Percentiles rank a stretch among this genome's conserved stretches.
phyloP scores from a whole-genome alignment of 2,888 invertebrate genomes.

The Phyllotreta striolata region DNA sequence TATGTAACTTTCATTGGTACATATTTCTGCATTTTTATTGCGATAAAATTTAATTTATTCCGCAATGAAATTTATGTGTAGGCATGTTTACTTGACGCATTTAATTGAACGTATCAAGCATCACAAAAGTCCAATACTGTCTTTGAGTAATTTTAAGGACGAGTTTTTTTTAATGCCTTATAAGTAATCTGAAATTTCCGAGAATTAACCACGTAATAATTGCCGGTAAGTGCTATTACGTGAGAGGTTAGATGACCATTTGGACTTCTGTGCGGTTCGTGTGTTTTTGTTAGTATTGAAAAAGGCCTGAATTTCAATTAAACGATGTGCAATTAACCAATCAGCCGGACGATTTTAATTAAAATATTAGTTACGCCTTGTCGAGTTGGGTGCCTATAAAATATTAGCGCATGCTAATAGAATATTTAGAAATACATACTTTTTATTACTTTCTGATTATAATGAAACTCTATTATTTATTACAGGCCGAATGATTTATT shows the following conservation, averaged over 20 bases:
- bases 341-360: slow-evolving; percentile 8
- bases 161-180: slow-evolving; percentile 17
- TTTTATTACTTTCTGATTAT: too few species aligned
- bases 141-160: neutral
- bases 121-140: neutral
- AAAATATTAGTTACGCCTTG: slow-evolving; percentile 8
- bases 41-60: too few species aligned
- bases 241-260: slow-evolving; percentile 28
- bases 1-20: too few species aligned
- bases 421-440: too few species aligned
- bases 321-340: slow-evolving; percentile 11
- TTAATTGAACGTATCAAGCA: neutral
- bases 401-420: too few species aligned
- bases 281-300: slow-evolving; percentile 1
- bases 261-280: slow-evolving; percentile 18
- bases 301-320: slow-evolving; percentile 11
- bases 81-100: neutral
- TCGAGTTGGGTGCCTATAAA: too few species aligned
- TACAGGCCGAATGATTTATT: too few species aligned
- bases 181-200: slow-evolving; percentile 29
- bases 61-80: too few species aligned
- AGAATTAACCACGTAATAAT: slow-evolving; percentile 33
- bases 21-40: too few species aligned
- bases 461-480: too few species aligned
- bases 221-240: slow-evolving; percentile 31